Percentiles rank a stretch among this genome's conserved stretches.
Evolutionary conservation across 2,113 vertebrate genomes (phyloP).

Genomic region (Salminus brasiliensis): DNA sequence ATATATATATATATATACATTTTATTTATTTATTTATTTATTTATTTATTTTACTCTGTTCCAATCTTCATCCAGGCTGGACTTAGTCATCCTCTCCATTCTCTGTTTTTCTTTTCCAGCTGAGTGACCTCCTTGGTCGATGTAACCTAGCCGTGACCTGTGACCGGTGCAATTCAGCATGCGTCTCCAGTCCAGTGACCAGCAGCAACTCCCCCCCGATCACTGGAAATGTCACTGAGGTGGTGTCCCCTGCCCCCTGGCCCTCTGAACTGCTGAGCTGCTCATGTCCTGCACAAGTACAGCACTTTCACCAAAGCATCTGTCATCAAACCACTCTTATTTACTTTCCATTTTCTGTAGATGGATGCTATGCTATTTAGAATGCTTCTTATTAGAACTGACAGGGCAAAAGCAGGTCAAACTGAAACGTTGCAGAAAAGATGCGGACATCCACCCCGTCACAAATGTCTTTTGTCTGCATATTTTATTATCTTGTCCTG

Average conservation of each 20-base stretch:
- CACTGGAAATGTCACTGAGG: conserved; percentile 76
- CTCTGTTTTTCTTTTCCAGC: conserved; percentile 77
- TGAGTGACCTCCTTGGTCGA: conserved; percentile 69
- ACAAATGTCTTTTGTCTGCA: not conserved
- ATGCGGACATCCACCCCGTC: not conserved
- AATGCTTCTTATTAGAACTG: not conserved
- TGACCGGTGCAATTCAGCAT: conserved; percentile 65
- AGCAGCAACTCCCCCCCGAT: conserved; percentile 70
- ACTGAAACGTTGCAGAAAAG: not conserved
- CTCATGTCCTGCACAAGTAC: conserved; percentile 70
- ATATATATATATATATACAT: no score
- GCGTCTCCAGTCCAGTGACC: conserved; percentile 76
- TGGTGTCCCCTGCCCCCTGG: conserved; percentile 59
- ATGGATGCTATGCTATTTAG: not conserved
- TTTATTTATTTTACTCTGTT: not conserved
- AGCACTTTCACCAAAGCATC: conserved; percentile 65
- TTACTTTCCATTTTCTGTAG: conserved; percentile 56
- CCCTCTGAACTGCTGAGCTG: conserved; percentile 64
- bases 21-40: no score
- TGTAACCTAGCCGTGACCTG: conserved; percentile 71
- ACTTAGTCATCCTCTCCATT: conserved; percentile 62
- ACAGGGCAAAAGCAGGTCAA: not conserved
- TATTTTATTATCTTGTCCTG: not conserved
- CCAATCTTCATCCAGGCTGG: not conserved
- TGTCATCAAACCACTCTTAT: conserved; percentile 51